A percentile compares a stretch with the other conserved stretches of the same genome.
Conservation (phyloP, 2,113 vertebrate species). For the Anthoscopus minutus region DNA sequence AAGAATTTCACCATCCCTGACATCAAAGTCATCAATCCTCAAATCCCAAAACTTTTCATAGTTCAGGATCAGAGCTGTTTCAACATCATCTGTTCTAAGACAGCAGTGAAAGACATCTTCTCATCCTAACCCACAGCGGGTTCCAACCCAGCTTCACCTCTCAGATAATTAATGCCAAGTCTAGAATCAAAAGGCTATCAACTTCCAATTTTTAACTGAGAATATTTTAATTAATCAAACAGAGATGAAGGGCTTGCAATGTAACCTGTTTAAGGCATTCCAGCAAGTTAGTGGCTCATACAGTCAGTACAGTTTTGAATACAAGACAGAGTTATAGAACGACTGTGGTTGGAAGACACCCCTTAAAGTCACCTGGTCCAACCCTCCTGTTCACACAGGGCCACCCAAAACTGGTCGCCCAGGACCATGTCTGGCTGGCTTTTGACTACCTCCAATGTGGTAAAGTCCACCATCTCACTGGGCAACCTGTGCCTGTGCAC, state of each 20-base stretch:
- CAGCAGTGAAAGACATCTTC: not conserved
- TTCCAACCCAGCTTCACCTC: not conserved
- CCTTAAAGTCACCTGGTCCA: not conserved
- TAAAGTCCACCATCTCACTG: not conserved
- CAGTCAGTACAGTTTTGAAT: not conserved
- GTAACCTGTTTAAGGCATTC: not conserved
- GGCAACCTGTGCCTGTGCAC: not conserved
- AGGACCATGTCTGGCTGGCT: rapidly evolving
- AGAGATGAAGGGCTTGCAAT: not conserved
- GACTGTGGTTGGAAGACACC: not conserved
- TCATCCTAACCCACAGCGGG: not conserved
- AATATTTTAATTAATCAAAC: not conserved
- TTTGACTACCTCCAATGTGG: not conserved
- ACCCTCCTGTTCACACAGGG: not conserved
- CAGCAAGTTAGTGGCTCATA: not conserved
- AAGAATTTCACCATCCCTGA: not conserved
- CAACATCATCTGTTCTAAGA: not conserved
- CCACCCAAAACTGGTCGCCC: not conserved
- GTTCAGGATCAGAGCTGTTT: not conserved
- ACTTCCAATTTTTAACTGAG: not conserved
- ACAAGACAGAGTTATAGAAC: rapidly evolving
- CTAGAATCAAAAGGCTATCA: not conserved
- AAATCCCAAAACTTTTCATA: not conserved
- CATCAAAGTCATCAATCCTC: not conserved
- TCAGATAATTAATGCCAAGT: not conserved